Evolutionary conservation across 1,140 invertebrate species (phyloP).

Genomic region (Pachyrhynchus sulphureomaculatus): DNA sequence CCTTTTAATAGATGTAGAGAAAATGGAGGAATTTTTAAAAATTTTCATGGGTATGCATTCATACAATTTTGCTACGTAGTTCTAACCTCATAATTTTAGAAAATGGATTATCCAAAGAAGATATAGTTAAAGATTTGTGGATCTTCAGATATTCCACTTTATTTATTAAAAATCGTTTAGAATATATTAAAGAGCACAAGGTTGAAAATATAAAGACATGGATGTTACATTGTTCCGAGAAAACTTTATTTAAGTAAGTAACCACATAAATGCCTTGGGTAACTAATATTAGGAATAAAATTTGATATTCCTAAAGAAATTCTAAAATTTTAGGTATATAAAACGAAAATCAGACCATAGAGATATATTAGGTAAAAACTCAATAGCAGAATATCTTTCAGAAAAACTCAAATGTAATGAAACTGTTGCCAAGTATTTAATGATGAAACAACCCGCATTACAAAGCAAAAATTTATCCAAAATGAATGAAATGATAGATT

Average conservation of each 20-base stretch:
- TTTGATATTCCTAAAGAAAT: background rate
- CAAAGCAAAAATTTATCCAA: conserved; percentile 54
- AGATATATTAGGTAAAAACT: conserved; percentile 51
- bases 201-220: conserved; percentile 57
- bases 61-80: background rate
- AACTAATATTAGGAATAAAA: background rate
- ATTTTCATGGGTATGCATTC: conserved; percentile 27
- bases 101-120: conserved; percentile 50
- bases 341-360: conserved; percentile 52
- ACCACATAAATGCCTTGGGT: background rate
- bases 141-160: conserved; percentile 53
- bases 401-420: conserved; percentile 52
- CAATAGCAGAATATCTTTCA: conserved; percentile 53
- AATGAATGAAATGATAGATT: conserved; percentile 56
- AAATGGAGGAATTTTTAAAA: conserved; percentile 29
- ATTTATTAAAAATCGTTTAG: conserved; percentile 49
- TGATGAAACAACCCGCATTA: conserved; percentile 52
- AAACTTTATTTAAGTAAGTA: conserved; percentile 52
- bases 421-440: conserved; percentile 48
- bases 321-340: conserved; percentile 46
- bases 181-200: conserved; percentile 49
- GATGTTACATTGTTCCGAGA: conserved; percentile 56
- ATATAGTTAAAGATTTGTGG: conserved; percentile 57
- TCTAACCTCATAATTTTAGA: conserved; percentile 36
- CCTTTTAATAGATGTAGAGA: conserved; percentile 19